Evolutionary conservation across 2,113 vertebrate genomes (phyloP).

Genomic region (Gallinago undulata): DNA sequence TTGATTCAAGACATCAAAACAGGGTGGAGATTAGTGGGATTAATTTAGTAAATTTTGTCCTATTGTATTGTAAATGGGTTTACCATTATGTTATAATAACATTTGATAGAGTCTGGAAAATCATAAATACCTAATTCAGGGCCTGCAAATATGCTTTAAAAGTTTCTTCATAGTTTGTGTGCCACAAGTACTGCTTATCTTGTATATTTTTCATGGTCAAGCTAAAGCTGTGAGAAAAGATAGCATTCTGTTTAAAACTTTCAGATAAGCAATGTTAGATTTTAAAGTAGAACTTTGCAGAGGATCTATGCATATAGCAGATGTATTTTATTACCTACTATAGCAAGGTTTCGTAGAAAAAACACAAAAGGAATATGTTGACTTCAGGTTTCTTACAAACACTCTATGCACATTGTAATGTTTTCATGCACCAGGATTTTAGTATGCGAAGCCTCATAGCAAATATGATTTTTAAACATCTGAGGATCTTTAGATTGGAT

Average conservation of each 20-base stretch:
- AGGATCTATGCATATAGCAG: not conserved
- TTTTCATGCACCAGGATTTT: not conserved
- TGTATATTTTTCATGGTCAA: not conserved
- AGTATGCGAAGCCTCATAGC: not conserved
- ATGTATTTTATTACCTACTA: not conserved
- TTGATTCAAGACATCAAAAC: not conserved
- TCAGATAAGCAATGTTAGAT: not conserved
- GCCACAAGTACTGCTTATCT: not conserved
- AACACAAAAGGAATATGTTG: not conserved
- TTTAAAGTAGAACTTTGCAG: not conserved
- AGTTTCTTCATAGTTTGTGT: not conserved
- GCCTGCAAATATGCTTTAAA: not conserved
- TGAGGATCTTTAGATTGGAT: not conserved
- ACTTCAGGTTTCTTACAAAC: not conserved
- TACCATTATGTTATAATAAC: not conserved
- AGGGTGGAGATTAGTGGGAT: not conserved
- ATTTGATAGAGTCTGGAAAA: not conserved
- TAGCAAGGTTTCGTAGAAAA: not conserved
- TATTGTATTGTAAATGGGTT: not conserved
- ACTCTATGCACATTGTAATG: not conserved
- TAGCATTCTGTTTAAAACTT: not conserved
- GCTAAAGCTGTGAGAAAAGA: not conserved
- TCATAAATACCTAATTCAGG: not conserved
- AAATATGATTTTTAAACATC: not conserved
- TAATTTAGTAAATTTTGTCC: not conserved